Conservation (phyloP, 2,797 vertebrate genomes). For the Staurois parvus region DNA sequence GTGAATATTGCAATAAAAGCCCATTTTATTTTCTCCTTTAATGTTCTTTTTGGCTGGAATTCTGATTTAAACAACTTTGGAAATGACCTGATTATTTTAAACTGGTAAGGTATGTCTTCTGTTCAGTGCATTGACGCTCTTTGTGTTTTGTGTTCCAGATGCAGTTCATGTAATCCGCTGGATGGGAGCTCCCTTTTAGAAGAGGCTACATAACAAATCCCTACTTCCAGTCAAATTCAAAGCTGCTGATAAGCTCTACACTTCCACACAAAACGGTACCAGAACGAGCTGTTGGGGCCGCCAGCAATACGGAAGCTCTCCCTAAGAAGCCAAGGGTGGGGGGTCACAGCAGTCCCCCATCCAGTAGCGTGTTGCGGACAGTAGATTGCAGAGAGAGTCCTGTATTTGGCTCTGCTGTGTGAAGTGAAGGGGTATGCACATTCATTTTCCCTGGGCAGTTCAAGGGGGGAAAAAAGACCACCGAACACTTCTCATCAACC, state of each 20-base stretch:
- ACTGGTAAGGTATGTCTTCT: too few relatives aligned
- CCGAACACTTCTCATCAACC: slow-evolving; percentile 70
- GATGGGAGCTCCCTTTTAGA: slow-evolving; percentile 81
- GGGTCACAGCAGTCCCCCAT: not conserved
- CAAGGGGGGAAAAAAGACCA: slow-evolving; percentile 67
- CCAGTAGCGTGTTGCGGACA: slow-evolving; percentile 5
- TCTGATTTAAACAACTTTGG: too few relatives aligned
- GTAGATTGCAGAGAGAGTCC: slow-evolving; percentile 2
- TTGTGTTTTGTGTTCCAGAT: slow-evolving; percentile 80
- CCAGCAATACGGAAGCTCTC: slow-evolving; percentile 62
- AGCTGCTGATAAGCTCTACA: slow-evolving; percentile 81
- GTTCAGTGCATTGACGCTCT: too few relatives aligned
- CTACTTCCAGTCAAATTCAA: slow-evolving; percentile 81
- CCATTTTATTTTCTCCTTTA: too few relatives aligned
- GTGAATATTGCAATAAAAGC: too few relatives aligned
- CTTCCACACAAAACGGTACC: slow-evolving; percentile 77
- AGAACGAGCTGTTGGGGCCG: slow-evolving; percentile 70
- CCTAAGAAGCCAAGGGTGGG: not conserved
- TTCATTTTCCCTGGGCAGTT: not conserved
- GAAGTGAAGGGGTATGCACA: slow-evolving; percentile 22
- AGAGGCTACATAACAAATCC: slow-evolving; percentile 83
- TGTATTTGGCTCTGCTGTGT: slow-evolving; percentile 20
- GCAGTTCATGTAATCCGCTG: slow-evolving; percentile 95
- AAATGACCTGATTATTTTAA: too few relatives aligned
- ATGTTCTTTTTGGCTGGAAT: too few relatives aligned